Base-by-base conservation (phyloP, 2,888 invertebrate species). In the Melipona bicolor region DNA sequence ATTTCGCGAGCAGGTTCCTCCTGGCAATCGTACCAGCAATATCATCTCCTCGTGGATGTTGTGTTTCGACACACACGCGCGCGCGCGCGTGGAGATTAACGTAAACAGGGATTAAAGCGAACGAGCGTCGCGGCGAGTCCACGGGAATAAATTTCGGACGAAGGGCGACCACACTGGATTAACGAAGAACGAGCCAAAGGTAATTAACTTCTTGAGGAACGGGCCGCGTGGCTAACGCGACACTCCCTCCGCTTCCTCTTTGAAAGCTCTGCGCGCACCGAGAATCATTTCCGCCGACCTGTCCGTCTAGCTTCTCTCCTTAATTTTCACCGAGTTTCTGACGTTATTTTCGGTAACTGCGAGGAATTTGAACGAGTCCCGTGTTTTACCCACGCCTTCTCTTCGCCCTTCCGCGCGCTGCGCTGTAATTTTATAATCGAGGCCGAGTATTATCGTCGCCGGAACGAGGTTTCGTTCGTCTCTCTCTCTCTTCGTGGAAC, bases 51-150 rank as follows among this genome's bases (percentile, higher is more conserved):
- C 24, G 54, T 4, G 56, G 67, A 9, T 73, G 82, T 79, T 78
- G 54, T 73, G 54, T 76, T 73, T 73, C 61, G 56, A 74, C 27
- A 21, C 62, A 61, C 67, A n/a, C 43, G 76, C 79, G 75, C 77
- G 73, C 78, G 76, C 76, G 70, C 68, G n/a, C 52, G 32, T 24
- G 19, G 61, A 59, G 83, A 80, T 86, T 84, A 88, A 80, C 84
- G 87, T 81, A 81, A 86, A 86, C 84, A 79, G 65, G 78, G 87
- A 87, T 87, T 87, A 84, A 87, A 84, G 71, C 59, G n/a, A n/a
- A 43, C 71, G 36, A 68, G 50, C 74, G 65, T 52, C 50, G 36
- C 64, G 27, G 43, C 54, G 43, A 50, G 59, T 78, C 15, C 77
- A 2, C 19, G 68, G 59, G 43, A 64, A 76, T 82, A 84, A 82